These are phyloP conservation scores for Arctopsyche grandis DNA, from an alignment of 1,140 invertebrate species.

Conservation along the genomic window DNA sequence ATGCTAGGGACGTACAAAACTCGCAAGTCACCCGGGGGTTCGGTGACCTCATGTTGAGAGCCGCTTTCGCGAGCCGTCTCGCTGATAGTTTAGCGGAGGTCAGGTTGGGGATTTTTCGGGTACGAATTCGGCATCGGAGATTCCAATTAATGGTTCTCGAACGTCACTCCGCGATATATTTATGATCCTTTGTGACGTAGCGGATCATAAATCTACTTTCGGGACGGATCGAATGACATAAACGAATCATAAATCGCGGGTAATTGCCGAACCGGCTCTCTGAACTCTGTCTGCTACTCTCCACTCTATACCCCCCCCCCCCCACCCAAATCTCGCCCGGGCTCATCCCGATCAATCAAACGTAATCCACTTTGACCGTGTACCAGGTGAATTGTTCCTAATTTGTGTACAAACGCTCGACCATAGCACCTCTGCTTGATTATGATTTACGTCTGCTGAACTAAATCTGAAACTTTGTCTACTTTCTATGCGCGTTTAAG, in stretches of 20 bases:
- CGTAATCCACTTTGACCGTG: background rate
- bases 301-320: background rate
- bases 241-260: slow-evolving; percentile 35
- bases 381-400: background rate
- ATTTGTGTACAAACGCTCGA: background rate
- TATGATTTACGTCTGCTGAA: no score
- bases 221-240: slow-evolving; percentile 38
- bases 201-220: slow-evolving; percentile 30
- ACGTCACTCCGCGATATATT: slow-evolving; percentile 34
- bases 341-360: background rate
- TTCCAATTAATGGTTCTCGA: slow-evolving; percentile 34
- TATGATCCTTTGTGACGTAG: slow-evolving; percentile 41
- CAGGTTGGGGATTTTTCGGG: background rate
- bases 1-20: no score
- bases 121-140: background rate
- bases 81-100: no score
- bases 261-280: slow-evolving; percentile 29
- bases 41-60: no score
- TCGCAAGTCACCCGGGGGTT: no score
- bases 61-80: no score
- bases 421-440: background rate
- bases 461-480: no score
- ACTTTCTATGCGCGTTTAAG: no score
- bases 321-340: background rate
- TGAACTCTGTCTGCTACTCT: background rate